Percentiles rank a stretch among this genome's conserved stretches.
Conservation (phyloP, 2,113 vertebrate species). For the Cyanoliseus patagonus region DNA sequence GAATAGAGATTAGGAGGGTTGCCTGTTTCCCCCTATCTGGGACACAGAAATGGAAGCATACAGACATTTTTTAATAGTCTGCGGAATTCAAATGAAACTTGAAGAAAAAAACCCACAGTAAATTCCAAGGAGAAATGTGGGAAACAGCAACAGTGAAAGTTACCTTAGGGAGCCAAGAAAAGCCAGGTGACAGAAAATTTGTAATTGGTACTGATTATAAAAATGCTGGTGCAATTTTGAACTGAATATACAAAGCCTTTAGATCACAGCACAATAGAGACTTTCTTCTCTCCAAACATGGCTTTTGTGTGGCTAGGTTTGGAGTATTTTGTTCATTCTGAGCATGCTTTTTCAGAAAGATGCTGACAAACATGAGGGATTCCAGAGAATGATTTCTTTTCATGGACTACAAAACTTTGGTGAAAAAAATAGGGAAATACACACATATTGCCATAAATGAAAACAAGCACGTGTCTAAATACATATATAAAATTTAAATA, state of each 20-base stretch:
- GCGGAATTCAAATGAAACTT: neutral
- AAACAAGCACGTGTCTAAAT: neutral
- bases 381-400: neutral
- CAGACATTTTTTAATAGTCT: neutral
- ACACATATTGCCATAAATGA: neutral
- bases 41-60: neutral
- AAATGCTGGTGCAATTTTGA: neutral
- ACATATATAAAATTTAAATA: neutral
- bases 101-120: neutral
- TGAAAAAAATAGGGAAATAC: neutral
- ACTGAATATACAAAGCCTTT: neutral
- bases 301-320: neutral
- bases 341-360: neutral
- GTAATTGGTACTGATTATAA: neutral
- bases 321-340: neutral
- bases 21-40: neutral
- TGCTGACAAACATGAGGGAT: neutral
- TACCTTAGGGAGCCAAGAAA: neutral
- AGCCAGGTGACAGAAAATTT: neutral
- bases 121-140: neutral
- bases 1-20: neutral
- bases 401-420: neutral
- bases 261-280: neutral
- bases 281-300: neutral
- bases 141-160: neutral